A percentile compares a stretch with the other conserved stretches of the same genome.
phyloP scores from a whole-genome alignment of 2,113 vertebrate genomes.

The Cavia aperea region DNA sequence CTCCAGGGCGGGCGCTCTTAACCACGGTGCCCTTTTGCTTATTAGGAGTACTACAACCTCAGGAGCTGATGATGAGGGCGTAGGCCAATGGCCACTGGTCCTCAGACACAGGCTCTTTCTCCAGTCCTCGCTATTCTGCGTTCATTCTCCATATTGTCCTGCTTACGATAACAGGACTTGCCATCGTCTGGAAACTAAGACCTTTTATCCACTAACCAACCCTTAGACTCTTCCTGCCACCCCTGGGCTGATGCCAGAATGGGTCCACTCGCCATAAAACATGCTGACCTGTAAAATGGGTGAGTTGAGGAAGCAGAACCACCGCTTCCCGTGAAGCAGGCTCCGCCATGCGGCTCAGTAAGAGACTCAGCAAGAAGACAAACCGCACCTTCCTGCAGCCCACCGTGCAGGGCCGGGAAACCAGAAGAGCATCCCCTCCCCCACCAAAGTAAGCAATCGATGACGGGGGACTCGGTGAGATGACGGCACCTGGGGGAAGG shows the following conservation, averaged over 20 bases:
- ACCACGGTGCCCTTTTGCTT: background rate
- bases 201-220: background rate
- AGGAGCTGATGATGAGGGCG: background rate
- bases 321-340: too few species aligned
- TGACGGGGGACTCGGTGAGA: too few species aligned
- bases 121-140: rapidly evolving
- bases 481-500: too few species aligned
- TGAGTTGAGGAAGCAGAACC: too few species aligned
- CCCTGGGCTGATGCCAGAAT: too few species aligned
- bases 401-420: too few species aligned
- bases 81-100: background rate
- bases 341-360: too few species aligned
- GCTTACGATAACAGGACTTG: background rate
- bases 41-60: background rate
- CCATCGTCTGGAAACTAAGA: background rate
- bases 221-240: background rate
- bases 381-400: too few species aligned
- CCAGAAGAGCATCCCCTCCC: too few species aligned
- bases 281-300: background rate
- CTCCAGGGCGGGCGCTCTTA: background rate
- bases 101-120: background rate
- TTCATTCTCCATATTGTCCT: background rate
- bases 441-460: too few species aligned
- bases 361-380: too few species aligned
- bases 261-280: background rate